Percentiles rank a stretch among this genome's conserved stretches.
Evolutionary conservation across 2,113 vertebrate genomes (phyloP).

Genomic region (Cisticola juncidis): DNA sequence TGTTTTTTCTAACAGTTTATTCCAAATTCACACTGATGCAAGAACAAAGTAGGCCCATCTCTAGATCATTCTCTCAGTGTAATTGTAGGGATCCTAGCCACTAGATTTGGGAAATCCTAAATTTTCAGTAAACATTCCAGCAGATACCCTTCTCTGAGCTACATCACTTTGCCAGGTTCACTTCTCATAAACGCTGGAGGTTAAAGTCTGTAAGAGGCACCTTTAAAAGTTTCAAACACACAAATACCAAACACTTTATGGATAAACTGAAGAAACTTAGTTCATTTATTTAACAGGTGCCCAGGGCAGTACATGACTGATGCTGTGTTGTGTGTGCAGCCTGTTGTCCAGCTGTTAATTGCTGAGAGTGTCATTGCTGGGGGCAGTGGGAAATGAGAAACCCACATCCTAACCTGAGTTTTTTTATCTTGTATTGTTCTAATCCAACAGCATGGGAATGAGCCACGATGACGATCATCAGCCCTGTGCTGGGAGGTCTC

Average conservation of each 20-base stretch:
- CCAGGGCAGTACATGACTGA: background rate
- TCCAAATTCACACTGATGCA: background rate
- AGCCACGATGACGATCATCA: constrained; percentile 93
- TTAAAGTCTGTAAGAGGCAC: background rate
- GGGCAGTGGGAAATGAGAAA: background rate
- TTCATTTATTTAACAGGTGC: background rate
- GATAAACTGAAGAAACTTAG: background rate
- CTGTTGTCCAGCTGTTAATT: background rate
- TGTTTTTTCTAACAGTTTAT: background rate
- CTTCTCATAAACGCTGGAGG: background rate
- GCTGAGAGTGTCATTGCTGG: background rate
- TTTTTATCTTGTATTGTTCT: constrained; percentile 14
- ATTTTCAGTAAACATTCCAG: background rate
- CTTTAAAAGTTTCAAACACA: background rate
- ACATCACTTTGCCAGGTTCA: background rate
- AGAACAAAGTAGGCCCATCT: background rate
- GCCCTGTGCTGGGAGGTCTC: constrained; percentile 86
- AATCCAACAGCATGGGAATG: constrained; percentile 88
- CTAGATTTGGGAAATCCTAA: background rate
- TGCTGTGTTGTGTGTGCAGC: background rate
- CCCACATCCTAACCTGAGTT: background rate
- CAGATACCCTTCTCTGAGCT: background rate
- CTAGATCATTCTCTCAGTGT: background rate
- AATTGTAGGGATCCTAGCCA: background rate
- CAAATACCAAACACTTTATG: background rate